Base-by-base conservation (phyloP, 2,113 vertebrate species). In the Condylura cristata region DNA sequence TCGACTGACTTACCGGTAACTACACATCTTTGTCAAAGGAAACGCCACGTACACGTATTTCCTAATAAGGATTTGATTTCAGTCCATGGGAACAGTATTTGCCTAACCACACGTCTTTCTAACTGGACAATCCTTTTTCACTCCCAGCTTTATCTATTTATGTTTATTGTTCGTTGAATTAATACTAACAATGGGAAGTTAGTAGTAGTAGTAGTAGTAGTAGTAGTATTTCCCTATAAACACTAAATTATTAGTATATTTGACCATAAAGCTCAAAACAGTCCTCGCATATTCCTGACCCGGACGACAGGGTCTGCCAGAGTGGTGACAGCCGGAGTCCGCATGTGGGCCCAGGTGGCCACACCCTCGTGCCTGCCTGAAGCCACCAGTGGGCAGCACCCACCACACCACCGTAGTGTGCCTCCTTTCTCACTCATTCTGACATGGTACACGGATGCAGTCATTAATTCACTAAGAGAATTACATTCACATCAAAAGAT, bases 351-450 rank as follows among this genome's bases (percentile, higher is more conserved):
- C 83, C 32, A 37, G 76, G 53, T 30, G 71, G 24, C 78, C 20
- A 53, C 3, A 0, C 17, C 26, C 22, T 81, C 63, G 1, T 2
- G 0, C 0, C 7, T 2, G 2, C 72, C 26, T 76, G 34, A 32
- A 0, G 7, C 17, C 14, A 76, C 41, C 22, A 75, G 58, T 3
- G 5, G 18, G 37, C 76, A 56, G 53, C 61, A 26, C 0, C 1
- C 32, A 39, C 20, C 78, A n/a, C n/a, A n/a, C n/a, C n/a, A n/a
- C 41, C 34, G 4, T 53, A 10, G 6, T 17, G 22, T 20, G 0
- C 46, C 32, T 74, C 0, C 24, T 22, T n/a, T 53, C 18, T 46
- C 39, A 24, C 28, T 58, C 48, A 32, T 22, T 16, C 61, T 65
- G 41, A 70, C 34, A 5, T 24, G n/a, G 20, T 48, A 17, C 41